Base-by-base conservation (phyloP, 30 jellyfish, hydroid and myxozoan genomes). In the Rhopilema esculentum region DNA sequence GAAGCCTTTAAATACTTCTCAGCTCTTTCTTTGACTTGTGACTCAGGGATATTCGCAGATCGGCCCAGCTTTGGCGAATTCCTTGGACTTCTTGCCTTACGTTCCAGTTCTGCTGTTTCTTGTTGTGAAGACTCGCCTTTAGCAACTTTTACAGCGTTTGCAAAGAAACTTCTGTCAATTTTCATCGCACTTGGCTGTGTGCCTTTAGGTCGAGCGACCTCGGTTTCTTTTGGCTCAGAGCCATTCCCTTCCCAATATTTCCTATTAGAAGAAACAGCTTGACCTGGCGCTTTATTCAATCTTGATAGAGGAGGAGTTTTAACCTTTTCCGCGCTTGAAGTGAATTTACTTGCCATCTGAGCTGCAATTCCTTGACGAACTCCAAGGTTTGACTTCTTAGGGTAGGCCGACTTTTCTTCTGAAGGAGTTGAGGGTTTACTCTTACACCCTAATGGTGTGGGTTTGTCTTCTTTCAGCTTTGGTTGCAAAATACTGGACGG, bases 311-410 rank as follows among this genome's bases (percentile, higher is more conserved):
- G 27, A 24, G 80, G 83, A 25, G 96, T 23, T 24, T 76, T 75
- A 26, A 53, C 84, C 33, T 61, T 79, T 26, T 75, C 91, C 33
- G 86, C 75, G 29, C 66, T 75, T 21, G 88, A 77, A 22, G 50
- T 73, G 73, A 95, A 95, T 75, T 90, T 95, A 77, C 96, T 90
- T 50, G 99, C 99, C 99, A 96, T 96, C 63, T 89, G 97, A 4
- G 98, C 99, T 0, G 99, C 97, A 26, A 96, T 91, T 20, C 99
- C 98, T 40, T 96, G 98, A 4, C 95, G 89, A 33, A 91, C 97
- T 0, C 91, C 97, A 22, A 77, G 90, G 1, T 86, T 51, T 16
- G 92, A 77, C 57, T 86, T 79, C 51, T 90, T 63, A 26, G 95
- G 68, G 24, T 63, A 74, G 16, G 77, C 52, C 32, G 84, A 73